These are phyloP conservation scores for Julus scandinavius DNA, from an alignment of 2,888 invertebrate species.

Conservation along the genomic window DNA sequence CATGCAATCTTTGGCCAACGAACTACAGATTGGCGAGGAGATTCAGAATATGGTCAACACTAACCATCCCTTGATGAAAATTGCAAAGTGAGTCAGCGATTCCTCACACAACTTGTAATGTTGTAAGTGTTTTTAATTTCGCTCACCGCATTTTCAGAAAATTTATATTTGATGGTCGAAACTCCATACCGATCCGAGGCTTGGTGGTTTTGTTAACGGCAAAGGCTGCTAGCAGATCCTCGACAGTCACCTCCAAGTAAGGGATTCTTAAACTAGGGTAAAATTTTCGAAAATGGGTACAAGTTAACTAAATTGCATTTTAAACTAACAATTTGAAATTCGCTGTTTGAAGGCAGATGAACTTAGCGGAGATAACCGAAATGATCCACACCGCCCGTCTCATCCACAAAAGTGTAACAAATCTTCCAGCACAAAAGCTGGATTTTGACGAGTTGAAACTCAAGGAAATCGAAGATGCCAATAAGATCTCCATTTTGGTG, in stretches of 20 bases:
- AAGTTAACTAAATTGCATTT: background rate
- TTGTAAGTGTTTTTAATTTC: too few relatives aligned
- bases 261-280: background rate
- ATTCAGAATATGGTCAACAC: slow-evolving; percentile 91
- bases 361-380: slow-evolving; percentile 93
- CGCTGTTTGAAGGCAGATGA: slow-evolving; percentile 74
- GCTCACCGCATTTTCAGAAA: slow-evolving; percentile 71
- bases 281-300: background rate
- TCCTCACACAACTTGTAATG: too few relatives aligned
- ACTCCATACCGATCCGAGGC: slow-evolving; percentile 94
- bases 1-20: slow-evolving; percentile 87
- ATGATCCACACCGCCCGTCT: slow-evolving; percentile 94
- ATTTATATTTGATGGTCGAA: slow-evolving; percentile 89
- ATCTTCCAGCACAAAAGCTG: slow-evolving; percentile 72
- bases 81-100: slow-evolving; percentile 80
- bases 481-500: slow-evolving; percentile 91
- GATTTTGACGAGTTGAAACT: slow-evolving; percentile 69
- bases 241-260: background rate
- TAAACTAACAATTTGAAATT: background rate
- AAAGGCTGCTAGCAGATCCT: slow-evolving; percentile 85
- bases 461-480: slow-evolving; percentile 91
- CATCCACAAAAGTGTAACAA: slow-evolving; percentile 88
- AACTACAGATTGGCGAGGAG: slow-evolving; percentile 92
- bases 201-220: slow-evolving; percentile 90
- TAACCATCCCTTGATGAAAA: slow-evolving; percentile 92